Conservation (phyloP, 2,113 vertebrate genomes). For the Neodon shergylaensis region DNA sequence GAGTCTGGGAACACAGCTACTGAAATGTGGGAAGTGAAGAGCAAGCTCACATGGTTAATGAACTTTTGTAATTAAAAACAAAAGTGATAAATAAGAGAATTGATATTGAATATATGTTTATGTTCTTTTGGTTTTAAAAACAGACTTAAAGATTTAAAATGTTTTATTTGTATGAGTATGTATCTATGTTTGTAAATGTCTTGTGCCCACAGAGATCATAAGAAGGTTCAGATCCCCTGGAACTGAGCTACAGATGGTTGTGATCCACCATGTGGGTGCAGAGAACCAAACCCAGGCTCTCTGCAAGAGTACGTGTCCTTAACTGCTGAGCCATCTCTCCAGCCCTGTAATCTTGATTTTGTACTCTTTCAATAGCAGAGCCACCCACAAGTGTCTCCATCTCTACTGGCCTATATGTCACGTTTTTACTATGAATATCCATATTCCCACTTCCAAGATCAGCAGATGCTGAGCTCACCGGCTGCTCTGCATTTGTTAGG, state of each 20-base stretch:
- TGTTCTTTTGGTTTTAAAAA: neutral
- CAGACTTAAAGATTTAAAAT: neutral
- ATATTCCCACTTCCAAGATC: neutral
- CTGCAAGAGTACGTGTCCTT: neutral
- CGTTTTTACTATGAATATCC: neutral
- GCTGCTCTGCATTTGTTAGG: neutral
- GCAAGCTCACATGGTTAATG: neutral
- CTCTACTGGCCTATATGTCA: neutral
- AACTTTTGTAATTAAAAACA: conserved; percentile 7
- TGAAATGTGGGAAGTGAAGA: neutral
- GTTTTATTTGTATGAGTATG: neutral
- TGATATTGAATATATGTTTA: conserved; percentile 13
- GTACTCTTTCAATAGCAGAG: neutral
- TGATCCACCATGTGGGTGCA: neutral
- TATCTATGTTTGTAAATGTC: neutral
- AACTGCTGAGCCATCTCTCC: neutral
- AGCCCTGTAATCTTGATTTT: neutral
- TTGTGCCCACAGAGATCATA: neutral
- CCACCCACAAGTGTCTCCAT: neutral
- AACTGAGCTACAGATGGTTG: neutral
- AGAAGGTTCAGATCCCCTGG: neutral
- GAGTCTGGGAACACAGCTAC: neutral
- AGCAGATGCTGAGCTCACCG: neutral
- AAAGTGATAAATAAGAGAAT: neutral
- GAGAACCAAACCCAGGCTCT: neutral